phyloP scores from a whole-genome alignment of 2,888 invertebrate genomes.

The Elegia similella region DNA sequence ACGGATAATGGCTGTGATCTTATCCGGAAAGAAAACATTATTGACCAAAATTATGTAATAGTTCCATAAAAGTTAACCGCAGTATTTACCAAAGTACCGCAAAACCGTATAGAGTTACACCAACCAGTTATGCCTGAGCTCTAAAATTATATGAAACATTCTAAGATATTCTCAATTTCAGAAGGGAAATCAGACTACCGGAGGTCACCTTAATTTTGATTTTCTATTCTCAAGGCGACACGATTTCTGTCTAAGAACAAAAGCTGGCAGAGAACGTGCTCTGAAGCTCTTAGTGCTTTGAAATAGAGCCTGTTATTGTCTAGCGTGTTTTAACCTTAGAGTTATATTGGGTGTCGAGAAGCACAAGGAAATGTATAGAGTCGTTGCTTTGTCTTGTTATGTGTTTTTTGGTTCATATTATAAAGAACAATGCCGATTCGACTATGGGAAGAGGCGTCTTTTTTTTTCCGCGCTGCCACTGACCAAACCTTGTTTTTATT shows the following conservation, averaged over 20 bases:
- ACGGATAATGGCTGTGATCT: slow-evolving; percentile 34
- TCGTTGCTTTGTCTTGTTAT: slow-evolving; percentile 18
- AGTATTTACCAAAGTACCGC: slow-evolving; percentile 66
- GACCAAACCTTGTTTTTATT: too few relatives aligned
- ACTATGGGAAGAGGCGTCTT: too few relatives aligned
- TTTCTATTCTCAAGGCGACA: slow-evolving; percentile 53
- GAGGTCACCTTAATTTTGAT: slow-evolving; percentile 60
- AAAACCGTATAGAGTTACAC: slow-evolving; percentile 37
- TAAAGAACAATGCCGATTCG: background rate
- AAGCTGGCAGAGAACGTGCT: slow-evolving; percentile 38
- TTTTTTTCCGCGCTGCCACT: too few relatives aligned
- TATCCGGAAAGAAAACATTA: slow-evolving; percentile 49
- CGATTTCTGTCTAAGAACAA: slow-evolving; percentile 63
- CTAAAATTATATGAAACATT: slow-evolving; percentile 27
- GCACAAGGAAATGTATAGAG: slow-evolving; percentile 43
- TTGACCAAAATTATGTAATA: slow-evolving; percentile 64
- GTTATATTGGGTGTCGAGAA: slow-evolving; percentile 58
- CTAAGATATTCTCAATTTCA: slow-evolving; percentile 31
- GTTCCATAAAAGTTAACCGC: slow-evolving; percentile 70
- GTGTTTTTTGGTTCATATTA: background rate
- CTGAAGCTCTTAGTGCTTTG: slow-evolving; percentile 37
- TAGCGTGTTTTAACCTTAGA: slow-evolving; percentile 43
- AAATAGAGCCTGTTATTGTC: slow-evolving; percentile 45
- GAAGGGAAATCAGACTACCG: slow-evolving; percentile 29
- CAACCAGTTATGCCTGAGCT: slow-evolving; percentile 44